Evolutionary conservation across 92 coral and sea anemone genomes (phyloP), one percentile per base, ranked within the genome.

Genomic region (Phenganax subtilis): DNA sequence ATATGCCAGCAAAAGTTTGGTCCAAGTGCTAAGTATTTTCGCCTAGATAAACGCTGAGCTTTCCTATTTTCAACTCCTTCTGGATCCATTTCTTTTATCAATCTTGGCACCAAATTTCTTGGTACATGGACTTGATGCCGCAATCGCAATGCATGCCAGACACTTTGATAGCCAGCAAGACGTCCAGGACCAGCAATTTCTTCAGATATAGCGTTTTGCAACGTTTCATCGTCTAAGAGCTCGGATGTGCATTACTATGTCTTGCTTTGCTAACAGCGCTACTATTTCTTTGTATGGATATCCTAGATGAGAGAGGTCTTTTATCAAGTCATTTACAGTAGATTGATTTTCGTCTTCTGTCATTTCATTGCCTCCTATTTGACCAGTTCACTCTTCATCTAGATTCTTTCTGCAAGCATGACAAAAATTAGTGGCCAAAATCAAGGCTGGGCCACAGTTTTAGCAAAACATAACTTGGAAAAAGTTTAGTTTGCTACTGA

Each of bases 121-220:
- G 85, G 85, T 52, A 81, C 85, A 71, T 71, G 85, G 54, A 81
- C 54, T 29, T 81, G 61, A 54, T 57, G 85, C 55, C 85, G 58
- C 72, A 82, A 51, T 25, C 85, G 57, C n/a, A 82, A 55, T 51
- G 71, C 85, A 57, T 82, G 85, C 80, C 80, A 82, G 54, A 82
- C 63, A 57, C 61, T 54, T 57, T 69, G 74, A 54, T 82, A 71
- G 12, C 85, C 85, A n/a, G 85, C 63, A 14, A 82, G 85, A 52
- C 29, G 20, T 37, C 85, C 85, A 55, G 85, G 67, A 12, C 85
- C 85, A 69, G 74, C 67, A 61, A 69, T 72, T 54, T 82, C 85
- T 11, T 76, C n/a, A 8, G 65, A 51, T 55, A 82, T 71, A 12
- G 54, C 60, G 57, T 28, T 60, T 82, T 60, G 31, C 47, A 71